Evolutionary conservation across 2,113 vertebrate genomes (phyloP).

Genomic region (Chrysochloris asiatica): DNA sequence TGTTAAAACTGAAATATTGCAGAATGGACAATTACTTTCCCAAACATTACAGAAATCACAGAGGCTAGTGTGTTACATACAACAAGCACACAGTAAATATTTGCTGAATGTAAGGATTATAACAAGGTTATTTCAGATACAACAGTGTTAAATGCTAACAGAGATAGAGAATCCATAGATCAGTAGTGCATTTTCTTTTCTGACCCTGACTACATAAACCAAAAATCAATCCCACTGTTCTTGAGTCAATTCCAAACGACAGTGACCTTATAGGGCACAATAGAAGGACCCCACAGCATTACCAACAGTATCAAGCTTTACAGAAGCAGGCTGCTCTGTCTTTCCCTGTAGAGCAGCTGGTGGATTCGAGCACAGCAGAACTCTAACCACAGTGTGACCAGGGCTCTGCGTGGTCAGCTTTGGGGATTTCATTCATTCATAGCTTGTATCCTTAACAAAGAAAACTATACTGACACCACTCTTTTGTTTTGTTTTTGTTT

Average conservation of each 20-base stretch:
- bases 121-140: not conserved
- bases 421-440: not conserved
- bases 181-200: not conserved
- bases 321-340: too few species aligned
- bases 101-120: not conserved
- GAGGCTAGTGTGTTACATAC: not conserved
- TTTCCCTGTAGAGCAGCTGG: too few species aligned
- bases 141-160: not conserved
- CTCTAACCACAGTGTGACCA: too few species aligned
- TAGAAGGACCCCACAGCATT: too few species aligned
- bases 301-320: too few species aligned
- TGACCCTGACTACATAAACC: not conserved
- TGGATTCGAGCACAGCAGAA: too few species aligned
- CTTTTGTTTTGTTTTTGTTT: not conserved
- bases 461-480: not conserved
- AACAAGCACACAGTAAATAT: not conserved
- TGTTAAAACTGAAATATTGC: not conserved
- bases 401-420: not conserved
- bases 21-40: not conserved
- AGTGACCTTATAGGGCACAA: too few species aligned
- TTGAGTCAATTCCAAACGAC: not conserved
- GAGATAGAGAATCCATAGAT: not conserved
- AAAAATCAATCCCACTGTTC: not conserved
- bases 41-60: not conserved
- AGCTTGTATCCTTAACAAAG: not conserved